A percentile compares a stretch with the other conserved stretches of the same genome.
Evolutionary conservation across 2,797 vertebrate genomes (phyloP).

Genomic region (Myioborus melanocephalus): DNA sequence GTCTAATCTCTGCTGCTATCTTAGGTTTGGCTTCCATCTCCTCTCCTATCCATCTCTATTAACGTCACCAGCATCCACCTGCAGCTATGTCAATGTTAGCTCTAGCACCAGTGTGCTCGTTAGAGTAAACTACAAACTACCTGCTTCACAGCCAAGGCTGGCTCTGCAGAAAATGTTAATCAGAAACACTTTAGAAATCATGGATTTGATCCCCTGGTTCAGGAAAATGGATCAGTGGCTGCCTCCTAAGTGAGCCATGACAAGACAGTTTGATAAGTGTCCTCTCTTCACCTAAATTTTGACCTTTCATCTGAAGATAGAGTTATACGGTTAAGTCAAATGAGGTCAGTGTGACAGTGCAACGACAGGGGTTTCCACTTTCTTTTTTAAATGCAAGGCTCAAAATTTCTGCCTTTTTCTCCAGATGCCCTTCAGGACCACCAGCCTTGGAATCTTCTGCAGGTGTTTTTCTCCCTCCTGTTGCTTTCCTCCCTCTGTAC

Average conservation of each 20-base stretch:
- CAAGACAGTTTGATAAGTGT: not conserved
- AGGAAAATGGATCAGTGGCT: not conserved
- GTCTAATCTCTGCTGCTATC: conserved; percentile 38
- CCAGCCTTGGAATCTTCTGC: not conserved
- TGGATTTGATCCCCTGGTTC: not conserved
- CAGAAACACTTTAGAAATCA: not conserved
- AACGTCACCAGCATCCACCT: conserved; percentile 40
- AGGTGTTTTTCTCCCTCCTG: not conserved
- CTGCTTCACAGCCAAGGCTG: not conserved
- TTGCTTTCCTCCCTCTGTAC: not conserved
- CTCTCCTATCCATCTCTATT: not conserved
- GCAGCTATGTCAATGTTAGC: conserved; percentile 41
- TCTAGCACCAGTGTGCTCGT: not conserved
- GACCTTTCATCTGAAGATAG: not conserved
- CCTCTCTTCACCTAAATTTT: not conserved
- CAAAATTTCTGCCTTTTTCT: not conserved
- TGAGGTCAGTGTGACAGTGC: not conserved
- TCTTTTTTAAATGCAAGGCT: not conserved
- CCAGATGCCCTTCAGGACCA: not conserved
- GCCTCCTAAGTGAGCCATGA: not conserved
- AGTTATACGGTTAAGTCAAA: not conserved
- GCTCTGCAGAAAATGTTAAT: not conserved
- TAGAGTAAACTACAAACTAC: not conserved
- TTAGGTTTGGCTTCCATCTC: conserved; percentile 32
- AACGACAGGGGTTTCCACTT: not conserved